Conservation (phyloP, 2,797 vertebrate genomes). For the Trichosurus vulpecula region DNA sequence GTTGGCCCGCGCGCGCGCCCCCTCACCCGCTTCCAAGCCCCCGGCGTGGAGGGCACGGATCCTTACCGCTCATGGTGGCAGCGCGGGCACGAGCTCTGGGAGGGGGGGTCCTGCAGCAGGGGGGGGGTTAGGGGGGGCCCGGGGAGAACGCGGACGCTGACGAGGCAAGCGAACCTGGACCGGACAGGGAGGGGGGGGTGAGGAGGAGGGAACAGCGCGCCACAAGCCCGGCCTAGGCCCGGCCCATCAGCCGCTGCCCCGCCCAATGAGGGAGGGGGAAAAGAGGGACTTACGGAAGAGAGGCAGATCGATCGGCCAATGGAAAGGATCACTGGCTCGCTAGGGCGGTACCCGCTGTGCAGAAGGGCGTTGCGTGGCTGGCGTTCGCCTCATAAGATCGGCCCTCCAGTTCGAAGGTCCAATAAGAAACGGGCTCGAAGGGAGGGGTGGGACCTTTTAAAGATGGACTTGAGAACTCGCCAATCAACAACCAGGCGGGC, state of each 20-base stretch:
- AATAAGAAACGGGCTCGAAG: constrained; percentile 63
- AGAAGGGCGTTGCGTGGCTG: constrained; percentile 61
- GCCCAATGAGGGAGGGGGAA: constrained; percentile 80
- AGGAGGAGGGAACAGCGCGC: constrained; percentile 77
- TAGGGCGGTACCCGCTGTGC: constrained; percentile 49
- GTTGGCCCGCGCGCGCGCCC: constrained; percentile 80
- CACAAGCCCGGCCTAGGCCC: constrained; percentile 73
- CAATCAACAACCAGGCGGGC: constrained; percentile 71
- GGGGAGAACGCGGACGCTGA: constrained; percentile 82
- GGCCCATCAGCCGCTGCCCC: constrained; percentile 74
- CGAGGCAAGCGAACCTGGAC: constrained; percentile 84
- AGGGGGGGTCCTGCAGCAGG: constrained; percentile 79
- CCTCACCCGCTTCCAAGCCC: constrained; percentile 77
- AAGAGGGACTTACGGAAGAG: constrained; percentile 63
- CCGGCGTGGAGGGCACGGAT: constrained; percentile 76
- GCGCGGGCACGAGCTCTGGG: constrained; percentile 80
- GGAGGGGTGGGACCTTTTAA: constrained; percentile 37
- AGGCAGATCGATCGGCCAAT: constrained; percentile 54
- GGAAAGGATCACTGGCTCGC: not conserved
- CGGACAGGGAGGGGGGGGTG: constrained; percentile 82
- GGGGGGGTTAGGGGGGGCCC: constrained; percentile 77
- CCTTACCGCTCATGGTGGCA: constrained; percentile 85
- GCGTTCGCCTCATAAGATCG: constrained; percentile 52
- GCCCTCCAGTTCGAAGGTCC: constrained; percentile 49
- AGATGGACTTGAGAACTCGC: constrained; percentile 50